These are phyloP conservation scores for Magallana gigas DNA, from an alignment of 1,140 invertebrate genomes.

Conservation along the genomic window DNA sequence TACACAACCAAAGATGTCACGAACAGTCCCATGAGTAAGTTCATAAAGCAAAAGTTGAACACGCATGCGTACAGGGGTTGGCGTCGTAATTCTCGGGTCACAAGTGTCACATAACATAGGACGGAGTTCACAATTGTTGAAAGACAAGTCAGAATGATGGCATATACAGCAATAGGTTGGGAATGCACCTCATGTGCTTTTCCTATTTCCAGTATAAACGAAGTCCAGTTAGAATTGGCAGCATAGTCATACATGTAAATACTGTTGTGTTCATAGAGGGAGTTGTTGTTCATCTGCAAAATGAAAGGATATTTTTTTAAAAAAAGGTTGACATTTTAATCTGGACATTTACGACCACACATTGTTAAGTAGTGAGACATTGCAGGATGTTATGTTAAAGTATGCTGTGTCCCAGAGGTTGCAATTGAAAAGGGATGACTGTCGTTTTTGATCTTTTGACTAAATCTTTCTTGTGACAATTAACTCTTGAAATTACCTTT, in stretches of 20 bases:
- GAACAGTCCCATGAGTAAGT: neutral
- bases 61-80: conserved; percentile 10
- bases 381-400: too few species aligned
- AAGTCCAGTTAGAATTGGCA: neutral
- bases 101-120: neutral
- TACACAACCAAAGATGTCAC: conserved; percentile 8
- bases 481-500: too few species aligned
- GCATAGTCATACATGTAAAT: neutral
- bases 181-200: conserved; percentile 4
- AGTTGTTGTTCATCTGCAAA: neutral
- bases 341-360: too few species aligned
- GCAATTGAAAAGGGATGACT: too few species aligned
- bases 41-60: conserved; percentile 16
- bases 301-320: neutral
- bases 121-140: neutral
- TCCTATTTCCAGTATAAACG: neutral
- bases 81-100: neutral
- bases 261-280: neutral
- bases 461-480: too few species aligned
- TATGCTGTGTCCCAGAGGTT: too few species aligned
- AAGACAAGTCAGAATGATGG: neutral
- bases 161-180: neutral
- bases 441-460: too few species aligned
- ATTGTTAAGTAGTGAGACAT: too few species aligned
- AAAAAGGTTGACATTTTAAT: too few species aligned